Conservation (phyloP, 2,797 vertebrate genomes). For the Hephaestus fuliginosus region DNA sequence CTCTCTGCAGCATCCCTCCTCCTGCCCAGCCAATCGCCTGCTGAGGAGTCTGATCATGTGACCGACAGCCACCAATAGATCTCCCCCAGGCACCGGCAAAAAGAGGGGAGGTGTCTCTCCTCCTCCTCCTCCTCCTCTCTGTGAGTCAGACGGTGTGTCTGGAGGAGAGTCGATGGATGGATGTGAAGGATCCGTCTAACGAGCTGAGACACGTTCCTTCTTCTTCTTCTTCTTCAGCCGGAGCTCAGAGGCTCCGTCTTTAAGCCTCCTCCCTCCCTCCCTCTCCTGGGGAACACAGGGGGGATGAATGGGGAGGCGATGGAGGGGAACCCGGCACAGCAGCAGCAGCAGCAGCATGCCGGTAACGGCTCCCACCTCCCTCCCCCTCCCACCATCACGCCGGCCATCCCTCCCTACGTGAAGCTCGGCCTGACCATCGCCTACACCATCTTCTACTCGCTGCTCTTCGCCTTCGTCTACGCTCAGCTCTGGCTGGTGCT, state of each 20-base stretch:
- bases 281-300: conserved; percentile 9
- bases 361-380: conserved; percentile 78
- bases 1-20: conserved; percentile 68
- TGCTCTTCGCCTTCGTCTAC: conserved; percentile 93
- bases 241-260: not conserved
- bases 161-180: conserved; percentile 35
- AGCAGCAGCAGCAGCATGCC: conserved; percentile 60
- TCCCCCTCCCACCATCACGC: conserved; percentile 88
- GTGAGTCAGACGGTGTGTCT: conserved; percentile 52
- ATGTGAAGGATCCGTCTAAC: conserved; percentile 24
- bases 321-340: conserved; percentile 49
- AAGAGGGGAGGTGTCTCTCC: conserved; percentile 63
- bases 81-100: conserved; percentile 62
- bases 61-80: conserved; percentile 49
- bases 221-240: conserved; percentile 3
- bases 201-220: conserved; percentile 20
- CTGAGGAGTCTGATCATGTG: conserved; percentile 43
- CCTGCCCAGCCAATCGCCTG: conserved; percentile 54
- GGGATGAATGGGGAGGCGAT: conserved; percentile 70
- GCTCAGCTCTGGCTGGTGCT: conserved; percentile 95
- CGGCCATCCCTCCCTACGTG: conserved; percentile 92
- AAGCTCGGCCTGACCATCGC: conserved; percentile 92
- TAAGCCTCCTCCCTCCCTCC: not conserved
- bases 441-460: conserved; percentile 92
- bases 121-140: conserved; percentile 23